phyloP scores from a whole-genome alignment of 2,797 vertebrate species.

The Danio albolineatus region DNA sequence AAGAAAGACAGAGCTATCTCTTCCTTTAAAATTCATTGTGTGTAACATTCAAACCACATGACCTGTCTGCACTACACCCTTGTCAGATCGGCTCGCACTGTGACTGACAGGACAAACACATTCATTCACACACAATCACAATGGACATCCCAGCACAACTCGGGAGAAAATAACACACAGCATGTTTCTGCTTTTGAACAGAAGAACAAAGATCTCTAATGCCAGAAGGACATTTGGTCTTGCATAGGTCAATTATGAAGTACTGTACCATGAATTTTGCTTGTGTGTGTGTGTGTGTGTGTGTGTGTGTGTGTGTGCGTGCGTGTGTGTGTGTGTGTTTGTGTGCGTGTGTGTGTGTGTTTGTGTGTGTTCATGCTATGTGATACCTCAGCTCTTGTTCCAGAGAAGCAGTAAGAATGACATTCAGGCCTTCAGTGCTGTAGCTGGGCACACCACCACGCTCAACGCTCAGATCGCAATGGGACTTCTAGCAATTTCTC shows the following conservation, averaged over 20 bases:
- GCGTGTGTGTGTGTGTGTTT: background rate
- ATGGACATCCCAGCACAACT: background rate
- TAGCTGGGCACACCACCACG: constrained; percentile 7
- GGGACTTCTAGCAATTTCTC: constrained; percentile 52
- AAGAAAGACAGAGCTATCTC: background rate
- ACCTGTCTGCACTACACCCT: constrained; percentile 39
- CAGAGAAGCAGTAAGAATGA: constrained; percentile 62
- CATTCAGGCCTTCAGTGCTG: constrained; percentile 50
- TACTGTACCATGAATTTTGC: background rate
- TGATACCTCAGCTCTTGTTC: constrained; percentile 77
- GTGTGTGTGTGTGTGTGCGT: background rate
- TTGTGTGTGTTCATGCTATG: constrained; percentile 61
- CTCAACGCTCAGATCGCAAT: background rate
- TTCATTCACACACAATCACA: constrained; percentile 20
- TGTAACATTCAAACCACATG: constrained; percentile 46
- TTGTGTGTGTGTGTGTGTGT: constrained; percentile 31
- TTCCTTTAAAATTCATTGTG: constrained; percentile 51
- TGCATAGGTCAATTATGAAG: background rate
- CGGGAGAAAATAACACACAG: constrained; percentile 18
- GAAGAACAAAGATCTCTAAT: background rate
- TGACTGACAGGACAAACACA: constrained; percentile 40
- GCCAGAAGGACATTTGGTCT: constrained; percentile 14
- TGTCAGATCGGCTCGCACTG: constrained; percentile 50
- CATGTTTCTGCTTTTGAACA: background rate
- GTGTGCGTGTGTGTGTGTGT: background rate